Conservation (phyloP, 2,888 invertebrate genomes). For the Lasioglossum pauxillum region DNA sequence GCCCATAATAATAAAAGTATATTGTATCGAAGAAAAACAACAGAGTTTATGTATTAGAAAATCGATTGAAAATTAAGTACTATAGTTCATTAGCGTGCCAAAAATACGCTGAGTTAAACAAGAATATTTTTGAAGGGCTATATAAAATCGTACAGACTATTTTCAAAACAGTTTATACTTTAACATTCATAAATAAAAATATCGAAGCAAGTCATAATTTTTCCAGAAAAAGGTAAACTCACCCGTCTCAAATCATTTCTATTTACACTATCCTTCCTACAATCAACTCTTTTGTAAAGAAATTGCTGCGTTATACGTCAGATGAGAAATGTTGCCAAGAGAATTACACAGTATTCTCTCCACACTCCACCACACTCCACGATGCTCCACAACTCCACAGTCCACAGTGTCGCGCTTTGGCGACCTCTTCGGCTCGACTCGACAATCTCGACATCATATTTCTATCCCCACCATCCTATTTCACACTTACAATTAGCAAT, state of each 20-base stretch:
- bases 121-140: neutral
- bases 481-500: neutral
- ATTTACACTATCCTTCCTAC: neutral
- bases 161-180: neutral
- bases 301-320: conserved; percentile 15
- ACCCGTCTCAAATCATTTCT: conserved; percentile 37
- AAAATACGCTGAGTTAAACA: neutral
- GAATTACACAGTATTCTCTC: neutral
- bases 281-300: conserved; percentile 9
- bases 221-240: conserved; percentile 26
- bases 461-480: neutral
- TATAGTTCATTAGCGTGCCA: neutral
- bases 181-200: neutral
- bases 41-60: neutral
- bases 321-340: neutral
- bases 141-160: neutral
- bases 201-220: neutral
- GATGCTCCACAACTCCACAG: too few relatives aligned
- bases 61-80: neutral
- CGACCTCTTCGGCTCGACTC: neutral
- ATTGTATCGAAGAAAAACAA: neutral
- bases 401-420: neutral
- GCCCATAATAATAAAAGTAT: neutral
- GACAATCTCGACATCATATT: neutral
- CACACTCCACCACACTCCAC: too few relatives aligned